Evolutionary conservation across 2,888 invertebrate species (phyloP), one percentile per base, ranked within the genome.

Genomic region (Fragum fragum): DNA sequence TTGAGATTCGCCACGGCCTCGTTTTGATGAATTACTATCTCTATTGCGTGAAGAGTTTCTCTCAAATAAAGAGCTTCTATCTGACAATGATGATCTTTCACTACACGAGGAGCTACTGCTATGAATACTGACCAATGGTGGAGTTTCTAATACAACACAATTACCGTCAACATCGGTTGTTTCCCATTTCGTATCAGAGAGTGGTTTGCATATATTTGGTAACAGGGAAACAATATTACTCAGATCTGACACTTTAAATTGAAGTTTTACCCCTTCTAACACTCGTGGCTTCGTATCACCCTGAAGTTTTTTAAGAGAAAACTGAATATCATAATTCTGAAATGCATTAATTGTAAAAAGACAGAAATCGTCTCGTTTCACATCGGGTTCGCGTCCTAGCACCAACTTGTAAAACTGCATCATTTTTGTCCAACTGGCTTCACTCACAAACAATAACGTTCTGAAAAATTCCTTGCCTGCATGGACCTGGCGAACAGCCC

Each of bases 81-180:
- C 81, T 18, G 85, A 85, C n/a, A 81, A 26, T 18, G 81, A 81
- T 36, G 74, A 72, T n/a, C 74, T 59, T 39, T 85, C 85, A 77
- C 81, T 85, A 28, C 72, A 71, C 1, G 83, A 73, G 23, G 69
- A 79, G 79, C 76, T 83, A 47, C 73, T 55, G 23, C 28, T 36
- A 11, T 39, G 36, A 47, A 42, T 53, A 52, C 73, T 70, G 9
- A 16, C 53, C 26, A 69, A 32, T 18, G 66, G 70, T 9, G 79
- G 81, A 2, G 78, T 85, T 81, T 92, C 90, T n/a, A 93, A 81
- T 3, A 90, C 78, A 36, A 93, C 87, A 14, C 78, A 76, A 78
- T 93, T 93, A 1, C 91, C 93, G 70, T 93, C 92, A 68, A 92
- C 89, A 79, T 93, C 93, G 1, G 83, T 87, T 23, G 93, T 92